Base-by-base conservation (phyloP, 2,888 invertebrate genomes). In the Therioaphis trifolii region DNA sequence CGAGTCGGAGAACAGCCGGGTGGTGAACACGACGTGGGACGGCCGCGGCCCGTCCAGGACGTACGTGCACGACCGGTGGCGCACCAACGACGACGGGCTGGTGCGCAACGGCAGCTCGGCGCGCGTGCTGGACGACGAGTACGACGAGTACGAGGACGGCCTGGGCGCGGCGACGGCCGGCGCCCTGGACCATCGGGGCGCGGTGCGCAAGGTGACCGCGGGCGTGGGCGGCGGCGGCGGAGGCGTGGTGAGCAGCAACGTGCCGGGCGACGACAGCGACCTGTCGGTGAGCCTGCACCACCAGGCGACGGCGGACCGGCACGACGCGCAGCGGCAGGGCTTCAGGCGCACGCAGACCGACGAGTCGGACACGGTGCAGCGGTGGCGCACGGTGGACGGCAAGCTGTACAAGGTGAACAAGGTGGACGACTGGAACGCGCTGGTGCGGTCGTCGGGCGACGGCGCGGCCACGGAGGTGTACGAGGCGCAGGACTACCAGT, bases 81-180 rank as follows among this genome's bases (percentile, higher is more conserved):
- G 85, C 24, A 86, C 85, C 14, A 86, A 87, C 74, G 86, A 87
- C 63, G 85, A 87, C 84, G 87, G 87, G 11, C 49, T 80, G 27
- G 85, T 87, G 18, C 85, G 85, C 43, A 86, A 86, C 80, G 87
- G 87, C 43, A 86, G 86, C 52, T 85, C 80, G 14, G 84, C 86
- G 5, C 85, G 84, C 40, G 78, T 85, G 35, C 4, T 35, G 35
- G 35, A 35, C 15, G 80, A 85, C 15, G 80, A 85, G 35, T 84
- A 85, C 84, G 86, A 49, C 55, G 82, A 77, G 24, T 84, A 66
- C 21, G 80, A 85, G n/a, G 85, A 84, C 63, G 69, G 68, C 2
- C 4, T 49, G 35, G 35, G 35, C n/a, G n/a, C n/a, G n/a, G n/a
- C n/a, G n/a, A n/a, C n/a, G n/a, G n/a, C n/a, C n/a, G n/a, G n/a